Evolutionary conservation across 2,797 vertebrate species (phyloP), one percentile per base, ranked within the genome.

Genomic region (Crypturellus tataupa): DNA sequence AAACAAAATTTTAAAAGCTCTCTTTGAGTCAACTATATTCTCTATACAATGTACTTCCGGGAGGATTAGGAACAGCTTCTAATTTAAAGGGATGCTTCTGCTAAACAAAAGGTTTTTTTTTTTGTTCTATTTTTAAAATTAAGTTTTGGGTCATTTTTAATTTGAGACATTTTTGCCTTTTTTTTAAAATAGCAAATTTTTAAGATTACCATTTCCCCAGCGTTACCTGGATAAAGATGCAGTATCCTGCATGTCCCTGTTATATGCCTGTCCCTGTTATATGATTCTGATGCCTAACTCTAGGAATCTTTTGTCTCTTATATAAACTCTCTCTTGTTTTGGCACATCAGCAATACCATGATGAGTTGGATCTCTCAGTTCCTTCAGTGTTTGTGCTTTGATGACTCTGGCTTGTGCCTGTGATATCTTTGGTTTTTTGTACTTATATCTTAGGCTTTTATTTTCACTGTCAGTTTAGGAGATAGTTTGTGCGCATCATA

Each of bases 201-300:
- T 58, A 12, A 56, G 58, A 37, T 7, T 37, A 37, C n/a, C 1
- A 1, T 44, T 7, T n/a, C 14, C 19, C 9, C 18, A 86, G 10
- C 6, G 27, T 40, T 73, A 3, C 46, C 18, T 73, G 24, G 4
- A 46, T 93, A 27, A 81, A 80, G 14, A 14, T 82, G 12, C 40
- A 81, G n/a, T n/a, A n/a, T n/a, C n/a, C n/a, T n/a, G 10, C 47
- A 29, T 8, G 56, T 6, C 33, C 8, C 3, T 60, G 21, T 37
- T 87, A 2, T 0, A 0, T 35, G 10, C 47, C n/a, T 8, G 56
- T 6, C 33, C 8, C 3, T 60, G 21, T 37, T 87, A 2, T 0
- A 0, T 35, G 8, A 65, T 91, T 79, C 58, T 65, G 31, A 12
- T 87, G 16, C 33, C 16, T 62, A 76, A 62, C 21, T 63, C 10